phyloP scores from a whole-genome alignment of 2,888 invertebrate species.

The Leptodirus hochenwartii region DNA sequence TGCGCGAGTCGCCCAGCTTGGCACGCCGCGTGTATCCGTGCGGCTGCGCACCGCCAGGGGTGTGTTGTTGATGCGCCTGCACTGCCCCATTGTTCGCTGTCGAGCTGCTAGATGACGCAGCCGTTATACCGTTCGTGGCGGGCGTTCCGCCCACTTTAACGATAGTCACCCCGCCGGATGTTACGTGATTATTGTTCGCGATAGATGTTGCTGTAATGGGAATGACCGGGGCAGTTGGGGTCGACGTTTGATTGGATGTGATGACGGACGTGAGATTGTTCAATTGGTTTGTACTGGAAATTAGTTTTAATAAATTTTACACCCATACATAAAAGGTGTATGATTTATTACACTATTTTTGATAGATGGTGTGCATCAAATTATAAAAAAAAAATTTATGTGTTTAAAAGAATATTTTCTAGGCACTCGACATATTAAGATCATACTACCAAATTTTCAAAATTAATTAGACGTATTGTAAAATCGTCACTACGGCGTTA shows the following conservation, averaged over 20 bases:
- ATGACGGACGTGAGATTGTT: too few relatives aligned
- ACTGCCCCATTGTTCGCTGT: neutral
- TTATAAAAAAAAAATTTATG: constrained; percentile 6
- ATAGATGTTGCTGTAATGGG: constrained; percentile 13
- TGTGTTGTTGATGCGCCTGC: constrained; percentile 11
- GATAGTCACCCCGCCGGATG: constrained; percentile 59
- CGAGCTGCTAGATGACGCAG: constrained; percentile 10
- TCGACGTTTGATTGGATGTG: constrained; percentile 15
- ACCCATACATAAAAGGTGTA: neutral
- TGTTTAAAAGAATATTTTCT: too few relatives aligned
- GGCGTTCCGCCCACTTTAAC: constrained; percentile 46
- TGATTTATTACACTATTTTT: neutral
- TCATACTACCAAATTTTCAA: too few relatives aligned
- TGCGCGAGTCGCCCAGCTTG: constrained; percentile 55
- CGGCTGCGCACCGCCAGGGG: constrained; percentile 19
- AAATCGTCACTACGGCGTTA: too few relatives aligned
- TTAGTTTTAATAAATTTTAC: constrained; percentile 1
- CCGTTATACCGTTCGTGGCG: constrained; percentile 13
- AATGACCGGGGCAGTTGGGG: constrained; percentile 2
- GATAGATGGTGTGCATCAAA: neutral
- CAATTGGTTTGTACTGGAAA: constrained; percentile 22
- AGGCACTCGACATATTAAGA: too few relatives aligned
- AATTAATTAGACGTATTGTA: too few relatives aligned
- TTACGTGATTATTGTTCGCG: constrained; percentile 33
- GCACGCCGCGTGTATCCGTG: constrained; percentile 39